Conservation (phyloP, 92 coral and sea anemone species). For the Micromussa lordhowensis region DNA sequence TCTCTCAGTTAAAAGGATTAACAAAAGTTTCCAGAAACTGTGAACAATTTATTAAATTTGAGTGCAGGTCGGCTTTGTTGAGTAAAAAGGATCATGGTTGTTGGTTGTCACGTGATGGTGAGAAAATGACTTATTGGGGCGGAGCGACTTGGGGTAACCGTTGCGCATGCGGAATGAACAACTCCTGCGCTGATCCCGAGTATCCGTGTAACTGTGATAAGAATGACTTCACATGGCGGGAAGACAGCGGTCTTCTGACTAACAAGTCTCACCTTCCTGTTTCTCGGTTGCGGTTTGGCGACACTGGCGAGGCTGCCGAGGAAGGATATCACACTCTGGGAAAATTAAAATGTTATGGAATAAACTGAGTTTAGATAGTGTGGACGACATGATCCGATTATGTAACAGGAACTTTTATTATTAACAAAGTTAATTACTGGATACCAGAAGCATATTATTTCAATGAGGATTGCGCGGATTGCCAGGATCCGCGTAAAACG, state of each 20-base stretch:
- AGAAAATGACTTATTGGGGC: slow-evolving; percentile 9
- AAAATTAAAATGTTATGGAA: slow-evolving; percentile 35
- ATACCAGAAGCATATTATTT: too few species aligned
- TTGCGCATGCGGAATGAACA: slow-evolving; percentile 12
- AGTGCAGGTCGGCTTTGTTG: background rate
- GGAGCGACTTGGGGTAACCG: background rate
- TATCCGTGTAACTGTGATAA: slow-evolving; percentile 41
- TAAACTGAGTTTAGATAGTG: background rate
- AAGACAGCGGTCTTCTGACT: slow-evolving; percentile 42
- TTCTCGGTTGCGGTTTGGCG: slow-evolving; percentile 45
- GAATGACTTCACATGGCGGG: slow-evolving; percentile 12
- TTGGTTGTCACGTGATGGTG: slow-evolving; percentile 17
- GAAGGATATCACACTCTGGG: slow-evolving; percentile 55
- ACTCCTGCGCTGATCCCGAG: background rate
- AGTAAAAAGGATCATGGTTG: rapidly evolving
- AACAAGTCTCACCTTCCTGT: slow-evolving; percentile 44
- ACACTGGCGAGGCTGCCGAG: background rate
- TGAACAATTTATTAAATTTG: slow-evolving; percentile 34
- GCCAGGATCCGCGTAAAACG: too few species aligned
- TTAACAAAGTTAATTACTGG: too few species aligned
- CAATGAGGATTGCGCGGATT: too few species aligned
- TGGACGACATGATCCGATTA: too few species aligned
- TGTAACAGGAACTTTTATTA: too few species aligned
- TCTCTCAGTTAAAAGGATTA: slow-evolving; percentile 18
- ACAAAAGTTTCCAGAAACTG: slow-evolving; percentile 11